Percentiles rank a stretch among this genome's conserved stretches.
Evolutionary conservation across 2,888 invertebrate genomes (phyloP).

Genomic region (Meandrusa payeni): DNA sequence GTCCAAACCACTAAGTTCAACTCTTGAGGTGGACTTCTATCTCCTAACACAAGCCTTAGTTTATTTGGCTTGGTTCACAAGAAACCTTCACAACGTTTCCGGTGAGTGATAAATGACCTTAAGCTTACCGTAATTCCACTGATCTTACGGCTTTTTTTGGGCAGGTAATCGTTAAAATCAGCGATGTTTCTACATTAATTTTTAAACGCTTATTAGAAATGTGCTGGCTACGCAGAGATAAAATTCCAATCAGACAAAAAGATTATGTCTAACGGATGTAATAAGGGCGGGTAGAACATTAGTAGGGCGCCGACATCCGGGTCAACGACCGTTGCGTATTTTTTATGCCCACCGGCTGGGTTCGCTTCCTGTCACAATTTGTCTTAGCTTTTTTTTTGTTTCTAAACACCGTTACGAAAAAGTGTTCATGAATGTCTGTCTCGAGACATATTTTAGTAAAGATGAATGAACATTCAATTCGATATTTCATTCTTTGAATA

Average conservation of each 20-base stretch:
- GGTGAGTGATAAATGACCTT: too few relatives aligned
- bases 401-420: conserved; percentile 53
- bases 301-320: conserved; percentile 37
- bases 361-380: conserved; percentile 74
- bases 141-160: too few relatives aligned
- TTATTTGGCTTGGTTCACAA: too few relatives aligned
- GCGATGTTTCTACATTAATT: too few relatives aligned
- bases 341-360: conserved; percentile 70
- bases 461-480: too few relatives aligned
- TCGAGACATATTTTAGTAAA: conserved; percentile 24
- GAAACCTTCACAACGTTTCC: too few relatives aligned
- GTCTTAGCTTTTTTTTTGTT: conserved; percentile 54
- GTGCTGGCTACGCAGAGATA: background rate
- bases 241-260: conserved; percentile 17
- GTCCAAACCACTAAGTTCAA: too few relatives aligned
- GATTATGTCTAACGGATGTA: conserved; percentile 34
- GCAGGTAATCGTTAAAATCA: too few relatives aligned
- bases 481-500: too few relatives aligned
- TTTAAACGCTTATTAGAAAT: background rate
- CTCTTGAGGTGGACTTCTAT: too few relatives aligned
- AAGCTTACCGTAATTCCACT: too few relatives aligned
- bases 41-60: too few relatives aligned
- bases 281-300: conserved; percentile 47
- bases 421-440: conserved; percentile 43
- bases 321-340: conserved; percentile 57